Percentiles rank a stretch among this genome's conserved stretches.
Evolutionary conservation across 1,140 invertebrate species (phyloP).

Genomic region (Drosophila equinoxialis): DNA sequence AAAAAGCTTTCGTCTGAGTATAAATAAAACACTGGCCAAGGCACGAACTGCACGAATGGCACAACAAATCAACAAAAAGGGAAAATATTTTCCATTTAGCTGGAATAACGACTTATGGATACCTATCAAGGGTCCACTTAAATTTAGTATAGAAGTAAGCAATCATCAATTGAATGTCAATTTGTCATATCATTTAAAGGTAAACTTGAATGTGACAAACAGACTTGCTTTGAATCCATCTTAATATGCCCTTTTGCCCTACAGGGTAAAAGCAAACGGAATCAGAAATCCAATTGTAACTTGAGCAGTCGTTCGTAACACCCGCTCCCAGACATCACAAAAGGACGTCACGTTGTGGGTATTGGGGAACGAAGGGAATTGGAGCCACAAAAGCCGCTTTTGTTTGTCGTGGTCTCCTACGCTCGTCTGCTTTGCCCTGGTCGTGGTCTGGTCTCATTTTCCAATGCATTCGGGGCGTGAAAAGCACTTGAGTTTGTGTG

Average conservation of each 20-base stretch:
- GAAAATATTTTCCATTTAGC: neutral
- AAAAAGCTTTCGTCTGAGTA: constrained; percentile 30
- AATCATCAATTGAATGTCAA: no score
- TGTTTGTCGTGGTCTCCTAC: constrained; percentile 48
- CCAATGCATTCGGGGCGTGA: constrained; percentile 56
- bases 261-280: constrained; percentile 40
- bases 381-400: constrained; percentile 57
- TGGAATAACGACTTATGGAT: neutral
- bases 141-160: no score
- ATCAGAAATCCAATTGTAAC: constrained; percentile 77
- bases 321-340: constrained; percentile 45
- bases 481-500: constrained; percentile 63
- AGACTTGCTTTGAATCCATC: no score
- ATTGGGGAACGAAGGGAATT: constrained; percentile 9
- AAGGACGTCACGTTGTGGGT: constrained; percentile 53
- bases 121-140: neutral
- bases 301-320: constrained; percentile 44
- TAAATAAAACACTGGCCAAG: constrained; percentile 64
- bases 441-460: constrained; percentile 10
- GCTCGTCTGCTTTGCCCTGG: neutral
- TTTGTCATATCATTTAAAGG: no score
- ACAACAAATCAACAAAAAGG: constrained; percentile 32
- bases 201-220: no score
- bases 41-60: constrained; percentile 47
- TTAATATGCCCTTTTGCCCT: neutral